Evolutionary conservation across 2,113 vertebrate genomes (phyloP), one percentile per base, ranked within the genome.

Genomic region (Lycaon pictus): DNA sequence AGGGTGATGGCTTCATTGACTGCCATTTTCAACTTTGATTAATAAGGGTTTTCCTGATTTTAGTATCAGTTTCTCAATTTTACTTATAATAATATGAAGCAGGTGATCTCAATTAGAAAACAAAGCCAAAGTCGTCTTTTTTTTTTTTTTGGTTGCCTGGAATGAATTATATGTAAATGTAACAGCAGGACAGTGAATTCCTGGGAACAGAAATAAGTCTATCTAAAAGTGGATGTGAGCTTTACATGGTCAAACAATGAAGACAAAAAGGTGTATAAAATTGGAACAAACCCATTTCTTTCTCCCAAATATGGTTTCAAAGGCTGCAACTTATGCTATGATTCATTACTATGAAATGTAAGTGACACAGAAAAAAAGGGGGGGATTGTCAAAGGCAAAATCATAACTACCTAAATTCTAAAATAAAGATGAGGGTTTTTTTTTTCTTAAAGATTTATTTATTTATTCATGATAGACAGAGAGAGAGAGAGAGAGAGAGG

Each of bases 71-170:
- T 90, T 96, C 95, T 67, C 94, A 80, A 81, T 97, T 97, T 98
- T 60, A 97, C 71, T 93, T 92, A 12, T 80, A 98, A 87, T 91
- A 94, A 77, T 92, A 92, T 2, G 63, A 97, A 94, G 89, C 48
- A 97, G 35, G 71, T 96, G 86, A 92, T 94, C 87, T 98, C 77
- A 86, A 90, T 96, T 96, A 98, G 79, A 92, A 96, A 97, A 95
- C 0, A 43, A 43, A 94, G 25, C 76, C 60, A 96, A 92, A 95
- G 82, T 67, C 51, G 2, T 25, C 51, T 58, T 22, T 37, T 37
- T 72, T 72, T 22, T 35, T 37, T 27, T 86, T 58, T 96, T 71
- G 82, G 76, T 93, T 97, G 90, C 76, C 81, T 94, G 74, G 62
- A 95, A 95, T 97, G 89, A 91, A 93, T 97, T 35, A 76, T 83